Conservation (phyloP, 2,113 vertebrate genomes). For the Paramormyrops kingsleyae region DNA sequence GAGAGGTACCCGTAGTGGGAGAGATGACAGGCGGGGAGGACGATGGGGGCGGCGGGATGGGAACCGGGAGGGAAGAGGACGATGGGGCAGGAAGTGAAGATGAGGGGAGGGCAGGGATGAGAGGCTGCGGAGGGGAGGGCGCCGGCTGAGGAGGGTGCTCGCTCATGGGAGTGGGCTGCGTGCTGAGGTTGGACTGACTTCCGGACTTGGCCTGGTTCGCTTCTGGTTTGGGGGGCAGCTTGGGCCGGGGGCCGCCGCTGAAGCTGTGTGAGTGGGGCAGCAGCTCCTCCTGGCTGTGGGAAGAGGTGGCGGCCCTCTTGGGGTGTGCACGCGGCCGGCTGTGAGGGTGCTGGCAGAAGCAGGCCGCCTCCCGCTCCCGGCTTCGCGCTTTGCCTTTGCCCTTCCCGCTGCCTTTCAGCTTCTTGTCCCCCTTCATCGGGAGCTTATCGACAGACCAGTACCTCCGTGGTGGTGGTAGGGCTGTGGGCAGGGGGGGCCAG, state of each 20-base stretch:
- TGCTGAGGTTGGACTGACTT: constrained; percentile 82
- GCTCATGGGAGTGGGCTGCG: constrained; percentile 61
- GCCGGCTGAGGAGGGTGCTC: constrained; percentile 59
- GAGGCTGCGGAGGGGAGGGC: constrained; percentile 56
- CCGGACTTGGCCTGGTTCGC: constrained; percentile 70
- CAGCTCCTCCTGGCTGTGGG: constrained; percentile 76
- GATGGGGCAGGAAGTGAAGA: constrained; percentile 42
- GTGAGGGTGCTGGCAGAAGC: constrained; percentile 67
- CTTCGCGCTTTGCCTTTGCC: constrained; percentile 59
- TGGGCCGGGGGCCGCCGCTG: constrained; percentile 56
- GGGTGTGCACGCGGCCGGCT: constrained; percentile 58
- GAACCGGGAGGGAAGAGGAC: constrained; percentile 58
- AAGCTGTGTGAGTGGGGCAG: constrained; percentile 72
- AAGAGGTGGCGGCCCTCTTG: constrained; percentile 57
- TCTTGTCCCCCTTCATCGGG: constrained; percentile 75
- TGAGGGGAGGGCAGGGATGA: constrained; percentile 35
- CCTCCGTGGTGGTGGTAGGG: constrained; percentile 69
- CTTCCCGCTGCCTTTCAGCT: constrained; percentile 61
- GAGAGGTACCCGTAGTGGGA: constrained; percentile 23
- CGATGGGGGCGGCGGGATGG: constrained; percentile 59
- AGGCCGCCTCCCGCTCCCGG: constrained; percentile 57
- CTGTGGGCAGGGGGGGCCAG: constrained; percentile 60
- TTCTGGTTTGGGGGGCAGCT: constrained; percentile 62
- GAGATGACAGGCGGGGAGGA: constrained; percentile 50
- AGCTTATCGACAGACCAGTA: constrained; percentile 90